These are phyloP conservation scores for Trematocara unimaculatum DNA, from an alignment of 2,113 vertebrate species.

Conservation along the genomic window DNA sequence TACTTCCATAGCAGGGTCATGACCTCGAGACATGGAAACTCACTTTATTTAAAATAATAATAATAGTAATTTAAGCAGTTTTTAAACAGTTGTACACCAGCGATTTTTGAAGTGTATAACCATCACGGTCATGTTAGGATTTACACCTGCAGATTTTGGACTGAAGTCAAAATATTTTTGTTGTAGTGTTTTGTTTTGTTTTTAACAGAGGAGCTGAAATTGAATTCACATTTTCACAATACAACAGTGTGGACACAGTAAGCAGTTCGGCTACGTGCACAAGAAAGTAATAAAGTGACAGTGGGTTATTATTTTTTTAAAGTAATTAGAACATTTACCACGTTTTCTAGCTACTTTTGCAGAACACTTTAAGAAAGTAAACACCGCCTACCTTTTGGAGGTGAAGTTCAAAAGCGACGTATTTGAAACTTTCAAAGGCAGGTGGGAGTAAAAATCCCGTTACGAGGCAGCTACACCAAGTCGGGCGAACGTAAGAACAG, in stretches of 20 bases:
- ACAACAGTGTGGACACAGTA: neutral
- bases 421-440: neutral
- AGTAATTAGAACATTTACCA: neutral
- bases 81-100: neutral
- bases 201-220: neutral
- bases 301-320: neutral
- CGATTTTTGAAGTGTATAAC: neutral
- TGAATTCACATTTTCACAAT: neutral
- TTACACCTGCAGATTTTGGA: neutral
- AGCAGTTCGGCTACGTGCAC: neutral
- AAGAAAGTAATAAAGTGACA: neutral
- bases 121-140: neutral
- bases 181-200: neutral
- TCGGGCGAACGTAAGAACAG: neutral
- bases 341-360: neutral
- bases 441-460: neutral
- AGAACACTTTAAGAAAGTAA: neutral
- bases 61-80: neutral
- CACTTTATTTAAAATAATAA: neutral
- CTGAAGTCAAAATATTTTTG: neutral
- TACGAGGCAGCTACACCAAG: neutral
- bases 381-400: constrained; percentile 32
- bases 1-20: neutral
- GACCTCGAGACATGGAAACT: neutral
- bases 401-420: constrained; percentile 3